Percentiles rank a stretch among this genome's conserved stretches.
These are phyloP conservation scores for Linyphia triangularis DNA, from an alignment of 2,888 invertebrate genomes.

Conservation along the genomic window DNA sequence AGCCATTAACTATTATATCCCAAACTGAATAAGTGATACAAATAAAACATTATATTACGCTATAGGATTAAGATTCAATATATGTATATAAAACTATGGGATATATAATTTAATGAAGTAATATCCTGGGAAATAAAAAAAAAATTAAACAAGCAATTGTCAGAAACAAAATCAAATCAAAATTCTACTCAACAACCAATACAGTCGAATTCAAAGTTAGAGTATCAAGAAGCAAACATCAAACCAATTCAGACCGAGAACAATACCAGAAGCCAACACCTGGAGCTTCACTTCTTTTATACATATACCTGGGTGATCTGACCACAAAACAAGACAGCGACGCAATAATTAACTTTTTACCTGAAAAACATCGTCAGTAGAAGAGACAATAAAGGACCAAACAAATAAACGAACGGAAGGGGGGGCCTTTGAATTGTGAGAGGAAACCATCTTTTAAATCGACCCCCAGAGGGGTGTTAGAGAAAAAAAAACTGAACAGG, in stretches of 20 bases:
- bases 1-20: too few species aligned
- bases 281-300: background rate
- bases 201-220: background rate
- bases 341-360: constrained; percentile 49
- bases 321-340: background rate
- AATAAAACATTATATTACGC: too few species aligned
- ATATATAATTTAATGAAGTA: too few species aligned
- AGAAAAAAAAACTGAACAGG: constrained; percentile 24
- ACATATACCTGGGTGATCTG: background rate
- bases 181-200: too few species aligned
- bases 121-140: too few species aligned
- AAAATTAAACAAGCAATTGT: too few species aligned
- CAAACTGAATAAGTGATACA: too few species aligned
- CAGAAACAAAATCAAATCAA: too few species aligned
- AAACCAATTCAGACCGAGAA: background rate
- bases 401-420: constrained; percentile 60
- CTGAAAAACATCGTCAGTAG: constrained; percentile 9
- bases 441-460: constrained; percentile 72
- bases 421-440: constrained; percentile 41
- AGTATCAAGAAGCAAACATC: too few species aligned
- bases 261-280: background rate
- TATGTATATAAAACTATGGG: too few species aligned
- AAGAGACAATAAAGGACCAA: constrained; percentile 19
- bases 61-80: too few species aligned
- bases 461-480: constrained; percentile 68